A percentile compares a stretch with the other conserved stretches of the same genome.
Conservation (phyloP, 64 coral and sea anemone species). For the Anthopleura sola region DNA sequence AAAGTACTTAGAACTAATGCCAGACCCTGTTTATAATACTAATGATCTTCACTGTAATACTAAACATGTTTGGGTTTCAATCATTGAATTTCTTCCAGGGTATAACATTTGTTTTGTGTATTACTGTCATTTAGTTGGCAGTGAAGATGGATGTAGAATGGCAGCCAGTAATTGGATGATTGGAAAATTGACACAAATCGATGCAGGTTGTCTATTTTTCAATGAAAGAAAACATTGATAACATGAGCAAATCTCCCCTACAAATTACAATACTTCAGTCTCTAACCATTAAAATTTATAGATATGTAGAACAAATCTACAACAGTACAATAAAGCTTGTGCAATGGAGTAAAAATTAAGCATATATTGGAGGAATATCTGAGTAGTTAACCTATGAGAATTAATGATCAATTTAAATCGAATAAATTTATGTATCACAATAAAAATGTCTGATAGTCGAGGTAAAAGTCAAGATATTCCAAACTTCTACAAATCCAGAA, state of each 20-base stretch:
- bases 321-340: not conserved
- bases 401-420: not conserved
- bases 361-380: not conserved
- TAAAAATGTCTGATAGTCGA: not conserved
- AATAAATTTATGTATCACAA: not conserved
- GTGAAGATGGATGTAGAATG: too few species aligned
- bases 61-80: not conserved
- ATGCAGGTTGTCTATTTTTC: too few species aligned
- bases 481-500: not conserved
- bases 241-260: too few species aligned
- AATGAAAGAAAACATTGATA: too few species aligned
- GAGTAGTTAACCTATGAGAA: not conserved
- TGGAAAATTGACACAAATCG: too few species aligned
- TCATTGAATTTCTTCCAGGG: not conserved
- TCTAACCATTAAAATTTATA: not conserved
- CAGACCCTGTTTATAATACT: not conserved
- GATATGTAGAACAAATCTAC: not conserved
- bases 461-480: not conserved
- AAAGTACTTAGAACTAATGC: not conserved
- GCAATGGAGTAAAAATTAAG: not conserved
- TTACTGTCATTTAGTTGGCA: not conserved
- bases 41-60: not conserved
- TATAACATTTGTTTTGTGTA: not conserved
- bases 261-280: too few species aligned
- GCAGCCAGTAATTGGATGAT: too few species aligned